Evolutionary conservation across 1,140 invertebrate species (phyloP), one percentile per base, ranked within the genome.

Genomic region (Sycophaga agraensis): DNA sequence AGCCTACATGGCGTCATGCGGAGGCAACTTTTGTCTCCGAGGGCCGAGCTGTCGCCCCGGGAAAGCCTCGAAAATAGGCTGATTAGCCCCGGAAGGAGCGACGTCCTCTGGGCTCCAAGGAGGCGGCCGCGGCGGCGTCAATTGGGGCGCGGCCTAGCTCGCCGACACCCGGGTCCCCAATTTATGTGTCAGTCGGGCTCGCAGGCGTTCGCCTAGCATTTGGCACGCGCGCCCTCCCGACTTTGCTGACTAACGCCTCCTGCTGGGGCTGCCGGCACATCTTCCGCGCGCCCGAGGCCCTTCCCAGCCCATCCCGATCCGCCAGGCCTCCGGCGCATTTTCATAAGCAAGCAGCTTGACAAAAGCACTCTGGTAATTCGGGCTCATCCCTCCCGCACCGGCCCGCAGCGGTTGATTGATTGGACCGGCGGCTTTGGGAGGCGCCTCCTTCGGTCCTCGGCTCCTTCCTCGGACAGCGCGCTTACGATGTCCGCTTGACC

Each of bases 31-130:
- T n/a, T n/a, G n/a, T n/a, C n/a, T n/a, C 42, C 22, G n/a, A 9
- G 5, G 24, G 16, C 42, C 40, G 22, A 8, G 26, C 42, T 46
- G 42, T 57, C 42, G 35, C 46, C 54, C 46, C 40, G 42, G 34
- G 26, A 59, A 59, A 59, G 56, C 56, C 49, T 59, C 56, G 49
- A 49, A 59, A 59, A 59, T 59, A 59, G 34, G 46, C 40, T 59
- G 31, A 59, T 59, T 59, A 59, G 43, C 40, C 2, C n/a, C n/a
- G 39, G n/a, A 4, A 35, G 39, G 4, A 5, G 2, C 14, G n/a
- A 8, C 53, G 9, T 14, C n/a, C 12, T 2, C 28, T 17, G 37
- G 7, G 37, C 37, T 40, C 22, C 48, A n/a, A n/a, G n/a, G n/a
- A n/a, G n/a, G n/a, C n/a, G n/a, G n/a, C n/a, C n/a, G n/a, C n/a